These are phyloP conservation scores for Anthopleura xanthogrammica DNA, from an alignment of 92 coral and sea anemone species.

Conservation along the genomic window DNA sequence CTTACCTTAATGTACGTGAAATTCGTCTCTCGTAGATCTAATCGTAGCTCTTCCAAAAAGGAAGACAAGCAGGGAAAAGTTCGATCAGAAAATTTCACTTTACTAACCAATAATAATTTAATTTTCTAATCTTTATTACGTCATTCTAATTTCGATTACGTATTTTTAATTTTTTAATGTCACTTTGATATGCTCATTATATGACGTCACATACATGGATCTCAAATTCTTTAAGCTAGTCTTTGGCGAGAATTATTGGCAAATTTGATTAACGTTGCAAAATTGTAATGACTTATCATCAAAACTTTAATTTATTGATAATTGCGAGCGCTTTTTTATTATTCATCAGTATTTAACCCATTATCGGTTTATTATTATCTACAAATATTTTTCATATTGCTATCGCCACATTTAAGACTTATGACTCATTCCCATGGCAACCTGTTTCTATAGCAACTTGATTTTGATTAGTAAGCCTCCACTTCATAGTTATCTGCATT, in stretches of 20 bases:
- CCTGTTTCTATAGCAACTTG: constrained; percentile 1
- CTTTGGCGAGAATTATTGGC: neutral
- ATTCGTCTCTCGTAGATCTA: neutral
- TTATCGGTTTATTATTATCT: neutral
- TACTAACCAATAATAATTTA: neutral
- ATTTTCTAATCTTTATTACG: neutral
- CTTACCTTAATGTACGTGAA: neutral
- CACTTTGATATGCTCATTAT: neutral
- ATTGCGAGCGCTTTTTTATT: neutral
- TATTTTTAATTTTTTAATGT: neutral
- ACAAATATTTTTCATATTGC: neutral
- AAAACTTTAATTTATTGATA: too few species aligned
- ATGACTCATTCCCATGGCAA: neutral
- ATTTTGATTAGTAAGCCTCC: constrained; percentile 6
- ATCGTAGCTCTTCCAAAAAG: neutral
- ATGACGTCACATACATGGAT: neutral
- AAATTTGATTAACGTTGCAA: neutral
- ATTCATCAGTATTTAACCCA: neutral
- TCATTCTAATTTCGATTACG: neutral
- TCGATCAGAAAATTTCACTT: neutral
- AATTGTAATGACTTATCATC: neutral
- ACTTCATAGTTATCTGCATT: constrained; percentile 6
- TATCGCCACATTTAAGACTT: neutral
- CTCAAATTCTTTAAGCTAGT: too few species aligned
- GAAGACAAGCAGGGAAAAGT: neutral